Evolutionary conservation across 2,888 invertebrate species (phyloP), one percentile per base, ranked within the genome.

Genomic region (Microdon myrmicae): DNA sequence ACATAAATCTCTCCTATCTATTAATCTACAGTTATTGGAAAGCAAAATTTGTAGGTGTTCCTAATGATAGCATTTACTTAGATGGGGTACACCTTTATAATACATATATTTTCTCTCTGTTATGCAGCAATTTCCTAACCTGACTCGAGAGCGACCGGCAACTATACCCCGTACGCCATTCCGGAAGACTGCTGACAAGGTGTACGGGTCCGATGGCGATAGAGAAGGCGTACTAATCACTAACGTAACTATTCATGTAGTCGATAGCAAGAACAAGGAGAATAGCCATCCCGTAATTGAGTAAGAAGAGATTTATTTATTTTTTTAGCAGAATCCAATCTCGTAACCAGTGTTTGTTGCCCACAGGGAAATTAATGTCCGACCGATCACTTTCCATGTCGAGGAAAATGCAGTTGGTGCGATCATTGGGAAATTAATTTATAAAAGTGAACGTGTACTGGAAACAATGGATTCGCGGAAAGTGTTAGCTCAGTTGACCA

Each of bases 201-300:
- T 58, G 3, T 31, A 37, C 7, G 19, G 73, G 0, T 41, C 73
- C 0, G 80, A 79, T 26, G 69, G 77, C 1, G 75, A 72, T 53
- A 81, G 81, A 38, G 87, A 89, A 51, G 73, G 88, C 13, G 87
- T 88, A 8, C 82, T 93, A 14, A 84, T 89, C 4, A 93, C 94
- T 1, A 92, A 93, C 71, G 87, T 93, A 0, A 91, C 92, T 5
- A 87, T 93, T 38, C 91, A 92, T 71, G 87, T 93, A 6, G 92
- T 92, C 0, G n/a, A n/a, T n/a, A 88, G 88, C 76, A 88, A 89
- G 0, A 86, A 88, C 61, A 88, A 89, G 71, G 86, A 88, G 61
- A 84, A 85, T 77, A 41, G 76, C 4, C 68, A 73, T 7, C 77
- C 77, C 1, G 76, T 77, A 8, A 77, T 77, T 34, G 77, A 78